Percentiles rank a stretch among this genome's conserved stretches.
Conservation (phyloP, 2,113 vertebrate genomes). For the Hippoglossus stenolepis region DNA sequence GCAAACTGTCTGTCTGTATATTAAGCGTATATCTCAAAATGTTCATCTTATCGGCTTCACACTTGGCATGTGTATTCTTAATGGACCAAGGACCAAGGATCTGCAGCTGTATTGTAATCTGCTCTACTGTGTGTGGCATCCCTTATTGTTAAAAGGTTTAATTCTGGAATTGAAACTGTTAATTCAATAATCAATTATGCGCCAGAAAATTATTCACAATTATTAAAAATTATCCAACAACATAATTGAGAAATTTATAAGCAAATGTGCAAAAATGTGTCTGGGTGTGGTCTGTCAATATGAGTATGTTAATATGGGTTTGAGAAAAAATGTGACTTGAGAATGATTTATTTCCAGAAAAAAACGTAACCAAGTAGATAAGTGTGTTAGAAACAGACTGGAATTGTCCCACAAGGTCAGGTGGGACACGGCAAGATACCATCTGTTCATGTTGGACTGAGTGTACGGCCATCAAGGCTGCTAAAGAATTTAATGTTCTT, state of each 20-base stretch:
- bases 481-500: not conserved
- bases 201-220: not conserved
- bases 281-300: not conserved
- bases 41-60: too few species aligned
- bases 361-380: not conserved
- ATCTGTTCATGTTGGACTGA: not conserved
- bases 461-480: not conserved
- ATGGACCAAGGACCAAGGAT: too few species aligned
- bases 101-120: not conserved
- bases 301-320: not conserved
- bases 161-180: not conserved
- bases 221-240: not conserved
- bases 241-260: too few species aligned
- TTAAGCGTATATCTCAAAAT: too few species aligned
- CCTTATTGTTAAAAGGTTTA: not conserved
- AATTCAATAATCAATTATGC: not conserved
- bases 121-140: not conserved
- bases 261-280: too few species aligned
- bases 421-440: constrained; percentile 24
- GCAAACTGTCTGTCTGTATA: too few species aligned
- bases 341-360: not conserved
- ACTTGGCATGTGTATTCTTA: too few species aligned
- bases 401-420: constrained; percentile 19
- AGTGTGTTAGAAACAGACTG: not conserved
- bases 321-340: not conserved